phyloP scores from a whole-genome alignment of 2,113 vertebrate species.

The Ploceus nigricollis region DNA sequence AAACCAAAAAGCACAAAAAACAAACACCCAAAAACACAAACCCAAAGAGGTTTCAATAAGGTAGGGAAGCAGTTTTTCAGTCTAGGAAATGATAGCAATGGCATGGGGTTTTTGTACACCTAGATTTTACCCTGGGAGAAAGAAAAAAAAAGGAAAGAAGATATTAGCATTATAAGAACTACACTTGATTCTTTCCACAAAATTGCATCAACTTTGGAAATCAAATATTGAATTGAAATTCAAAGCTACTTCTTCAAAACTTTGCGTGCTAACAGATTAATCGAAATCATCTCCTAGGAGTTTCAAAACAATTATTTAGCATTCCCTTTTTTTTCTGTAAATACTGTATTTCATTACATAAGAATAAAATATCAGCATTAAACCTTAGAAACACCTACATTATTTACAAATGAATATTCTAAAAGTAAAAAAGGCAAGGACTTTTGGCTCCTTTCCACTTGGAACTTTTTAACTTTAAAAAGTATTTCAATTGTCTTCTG shows the following conservation, averaged over 20 bases:
- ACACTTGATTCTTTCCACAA: not conserved
- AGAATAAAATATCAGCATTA: not conserved
- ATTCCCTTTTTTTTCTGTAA: not conserved
- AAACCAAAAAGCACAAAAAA: not conserved
- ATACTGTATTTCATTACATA: not conserved
- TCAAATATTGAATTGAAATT: not conserved
- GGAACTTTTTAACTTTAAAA: not conserved
- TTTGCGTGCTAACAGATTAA: not conserved
- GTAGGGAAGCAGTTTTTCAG: not conserved
- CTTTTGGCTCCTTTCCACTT: not conserved
- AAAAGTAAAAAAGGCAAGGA: not conserved
- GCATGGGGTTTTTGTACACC: not conserved
- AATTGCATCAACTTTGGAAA: not conserved
- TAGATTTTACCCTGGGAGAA: not conserved
- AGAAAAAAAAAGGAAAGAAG: not conserved
- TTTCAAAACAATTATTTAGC: not conserved
- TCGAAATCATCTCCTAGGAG: not conserved
- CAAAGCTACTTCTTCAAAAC: not conserved
- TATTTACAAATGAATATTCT: not conserved
- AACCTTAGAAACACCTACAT: not conserved
- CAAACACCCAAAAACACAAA: not conserved
- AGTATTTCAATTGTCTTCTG: not conserved
- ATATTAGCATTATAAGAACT: not conserved
- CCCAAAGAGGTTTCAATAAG: not conserved
- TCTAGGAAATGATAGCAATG: not conserved